phyloP scores from a whole-genome alignment of 2,797 vertebrate species.

The Schizopygopsis pylzovi region DNA sequence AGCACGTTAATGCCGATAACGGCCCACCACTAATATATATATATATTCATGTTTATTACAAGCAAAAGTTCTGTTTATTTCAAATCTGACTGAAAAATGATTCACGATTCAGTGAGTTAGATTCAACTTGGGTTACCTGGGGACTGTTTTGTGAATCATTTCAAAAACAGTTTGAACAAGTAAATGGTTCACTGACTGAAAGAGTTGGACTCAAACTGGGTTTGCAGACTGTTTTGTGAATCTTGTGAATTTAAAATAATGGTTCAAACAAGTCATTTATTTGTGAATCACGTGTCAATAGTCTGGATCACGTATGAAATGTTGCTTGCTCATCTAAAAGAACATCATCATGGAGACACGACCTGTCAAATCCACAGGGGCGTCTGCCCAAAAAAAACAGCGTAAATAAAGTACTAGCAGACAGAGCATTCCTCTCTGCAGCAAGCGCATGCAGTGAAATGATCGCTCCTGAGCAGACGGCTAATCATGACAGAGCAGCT shows the following conservation, averaged over 20 bases:
- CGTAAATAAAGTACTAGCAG: constrained; percentile 1
- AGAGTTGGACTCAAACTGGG: neutral
- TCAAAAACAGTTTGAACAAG: neutral
- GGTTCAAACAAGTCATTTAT: neutral
- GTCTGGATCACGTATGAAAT: neutral
- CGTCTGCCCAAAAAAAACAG: neutral
- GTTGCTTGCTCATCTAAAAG: neutral
- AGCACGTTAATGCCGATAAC: no score
- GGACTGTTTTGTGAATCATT: neutral
- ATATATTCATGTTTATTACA: neutral
- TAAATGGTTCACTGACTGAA: neutral
- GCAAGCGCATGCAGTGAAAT: constrained; percentile 48
- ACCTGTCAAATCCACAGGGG: neutral
- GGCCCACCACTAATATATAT: no score
- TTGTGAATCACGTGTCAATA: neutral
- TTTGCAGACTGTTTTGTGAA: neutral
- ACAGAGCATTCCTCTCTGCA: constrained; percentile 56
- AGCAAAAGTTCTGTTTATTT: neutral
- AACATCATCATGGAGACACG: neutral
- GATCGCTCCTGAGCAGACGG: constrained; percentile 58
- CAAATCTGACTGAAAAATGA: neutral
- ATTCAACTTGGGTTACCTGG: neutral
- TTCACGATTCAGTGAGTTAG: neutral
- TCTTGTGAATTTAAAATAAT: neutral
- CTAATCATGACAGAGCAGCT: constrained; percentile 68